Percentiles rank a stretch among this genome's conserved stretches.
Conservation (phyloP, 2,113 vertebrate species). For the Uropsilus gracilis region DNA sequence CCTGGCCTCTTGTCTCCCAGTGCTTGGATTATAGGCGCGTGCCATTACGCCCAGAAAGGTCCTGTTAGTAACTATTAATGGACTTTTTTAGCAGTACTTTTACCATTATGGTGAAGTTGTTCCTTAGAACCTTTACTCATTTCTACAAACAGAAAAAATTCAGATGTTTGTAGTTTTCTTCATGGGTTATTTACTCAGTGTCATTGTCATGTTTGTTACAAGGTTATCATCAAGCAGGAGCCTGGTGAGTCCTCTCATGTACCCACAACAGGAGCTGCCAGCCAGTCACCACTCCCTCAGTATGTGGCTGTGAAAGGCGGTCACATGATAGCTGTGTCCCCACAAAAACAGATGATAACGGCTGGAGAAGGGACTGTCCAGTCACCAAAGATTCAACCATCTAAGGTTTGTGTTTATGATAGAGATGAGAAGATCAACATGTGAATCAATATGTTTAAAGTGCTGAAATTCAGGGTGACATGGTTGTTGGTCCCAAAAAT, state of each 20-base stretch:
- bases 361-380: slow-evolving; percentile 86
- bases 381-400: slow-evolving; percentile 89
- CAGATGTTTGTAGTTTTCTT: neutral
- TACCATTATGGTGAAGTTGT: neutral
- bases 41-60: no score
- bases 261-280: slow-evolving; percentile 86
- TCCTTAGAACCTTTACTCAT: neutral
- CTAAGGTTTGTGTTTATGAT: slow-evolving; percentile 74
- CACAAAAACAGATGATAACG: slow-evolving; percentile 91
- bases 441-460: neutral
- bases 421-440: neutral
- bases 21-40: no score
- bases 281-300: slow-evolving; percentile 92
- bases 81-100: neutral
- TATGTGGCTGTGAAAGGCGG: slow-evolving; percentile 97
- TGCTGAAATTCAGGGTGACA: neutral
- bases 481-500: neutral
- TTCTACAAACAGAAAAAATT: neutral
- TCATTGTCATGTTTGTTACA: slow-evolving; percentile 64
- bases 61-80: neutral
- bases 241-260: slow-evolving; percentile 92
- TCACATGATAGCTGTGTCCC: slow-evolving; percentile 96
- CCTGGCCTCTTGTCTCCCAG: no score
- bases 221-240: slow-evolving; percentile 99
- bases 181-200: slow-evolving; percentile 12